Evolutionary conservation across 2,797 vertebrate species (phyloP), one percentile per base, ranked within the genome.

Genomic region (Sylvilagus floridanus): DNA sequence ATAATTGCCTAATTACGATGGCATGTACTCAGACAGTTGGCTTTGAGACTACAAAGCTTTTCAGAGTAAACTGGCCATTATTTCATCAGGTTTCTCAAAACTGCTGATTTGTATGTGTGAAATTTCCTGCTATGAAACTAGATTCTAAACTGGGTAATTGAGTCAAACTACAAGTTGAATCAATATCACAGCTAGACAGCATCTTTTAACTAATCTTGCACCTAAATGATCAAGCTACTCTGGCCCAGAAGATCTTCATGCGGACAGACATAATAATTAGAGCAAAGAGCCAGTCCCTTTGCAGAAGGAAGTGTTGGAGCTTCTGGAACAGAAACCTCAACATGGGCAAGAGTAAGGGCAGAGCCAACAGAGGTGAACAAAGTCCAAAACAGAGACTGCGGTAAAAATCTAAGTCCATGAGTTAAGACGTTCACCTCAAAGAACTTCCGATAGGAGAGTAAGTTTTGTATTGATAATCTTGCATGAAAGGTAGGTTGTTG

Each of bases 31-130:
- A 77, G 83, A 86, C 54, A 60, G 65, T 95, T 88, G 95, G 92
- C 77, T 96, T 85, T 52, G 69, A 83, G 77, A 84, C 79, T 82
- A 78, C 83, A 90, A 96, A 89, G 92, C 60, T 92, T 95, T 94
- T 73, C 3, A 21, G 91, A 54, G 57, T 69, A 90, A 92, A 92
- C 78, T 35, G 84, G 66, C 73, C 82, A 93, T 96, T 97, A 97
- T 95, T 96, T 95, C 88, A 95, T 95, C 79, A 72, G 47, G 57
- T 95, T 96, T 96, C 83, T n/a, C 84, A 50, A 77, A 97, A 87
- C 76, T 69, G 30, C 81, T 72, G 76, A 95, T 96, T 96, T 88
- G 65, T 79, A 86, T 85, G 90, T 95, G 86, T 84, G 85, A 95
- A 84, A 66, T 82, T 66, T 84, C 88, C 95, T 75, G 16, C 83